Evolutionary conservation across 2,113 vertebrate species (phyloP).

Genomic region (Struthidea cinerea): DNA sequence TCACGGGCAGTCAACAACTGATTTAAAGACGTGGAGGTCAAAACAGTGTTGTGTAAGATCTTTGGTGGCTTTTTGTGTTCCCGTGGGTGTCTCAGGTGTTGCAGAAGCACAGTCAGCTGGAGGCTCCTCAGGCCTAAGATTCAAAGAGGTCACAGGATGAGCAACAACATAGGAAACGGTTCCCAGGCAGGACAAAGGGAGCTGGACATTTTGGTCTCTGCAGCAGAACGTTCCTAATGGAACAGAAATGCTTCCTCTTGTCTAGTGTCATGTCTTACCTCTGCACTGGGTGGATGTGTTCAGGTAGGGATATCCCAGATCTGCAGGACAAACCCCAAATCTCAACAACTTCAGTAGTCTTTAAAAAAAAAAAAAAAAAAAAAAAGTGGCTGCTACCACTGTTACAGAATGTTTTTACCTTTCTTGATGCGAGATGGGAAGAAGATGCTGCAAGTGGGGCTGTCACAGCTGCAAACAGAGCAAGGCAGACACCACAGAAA

Average conservation of each 20-base stretch:
- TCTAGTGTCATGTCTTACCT: not conserved
- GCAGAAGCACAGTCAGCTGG: not conserved
- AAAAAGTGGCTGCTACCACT: not conserved
- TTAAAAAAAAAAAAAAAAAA: not conserved
- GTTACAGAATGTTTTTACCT: not conserved
- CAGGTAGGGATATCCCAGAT: not conserved
- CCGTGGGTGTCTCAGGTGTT: not conserved
- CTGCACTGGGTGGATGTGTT: not conserved
- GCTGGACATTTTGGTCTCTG: not conserved
- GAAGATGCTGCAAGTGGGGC: not conserved
- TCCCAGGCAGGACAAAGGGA: not conserved
- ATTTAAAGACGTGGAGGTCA: not conserved
- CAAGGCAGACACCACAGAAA: not conserved
- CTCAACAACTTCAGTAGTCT: not conserved
- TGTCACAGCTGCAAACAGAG: not conserved
- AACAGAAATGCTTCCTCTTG: not conserved
- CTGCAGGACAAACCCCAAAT: not conserved
- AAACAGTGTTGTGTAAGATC: not conserved
- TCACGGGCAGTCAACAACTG: not conserved
- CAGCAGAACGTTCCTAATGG: not conserved
- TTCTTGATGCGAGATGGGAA: not conserved
- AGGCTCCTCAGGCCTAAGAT: not conserved
- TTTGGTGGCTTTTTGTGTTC: not conserved
- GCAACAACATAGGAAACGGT: fast-evolving
- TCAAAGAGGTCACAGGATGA: not conserved